Evolutionary conservation across 1,140 invertebrate species (phyloP), one percentile per base, ranked within the genome.

Genomic region (Cryptotermes secundus): DNA sequence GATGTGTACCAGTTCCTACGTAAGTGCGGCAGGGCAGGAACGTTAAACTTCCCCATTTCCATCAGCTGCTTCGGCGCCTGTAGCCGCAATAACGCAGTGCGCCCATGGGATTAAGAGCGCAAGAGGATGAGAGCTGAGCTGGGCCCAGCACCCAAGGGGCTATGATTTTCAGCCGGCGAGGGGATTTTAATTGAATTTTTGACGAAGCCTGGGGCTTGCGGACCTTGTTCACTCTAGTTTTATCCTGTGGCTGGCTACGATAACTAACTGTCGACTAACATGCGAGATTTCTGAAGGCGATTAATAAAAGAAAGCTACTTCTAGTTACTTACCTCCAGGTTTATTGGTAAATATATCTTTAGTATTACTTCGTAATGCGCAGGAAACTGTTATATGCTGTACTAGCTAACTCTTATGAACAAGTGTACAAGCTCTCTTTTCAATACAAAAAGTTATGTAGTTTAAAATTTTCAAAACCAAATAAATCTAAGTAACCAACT

Each of bases 181-280:
- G 81, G 81, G 31, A 59, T 82, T 82, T 82, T 82, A 82, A 82
- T 82, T 82, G 81, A 82, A 82, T 82, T 82, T 82, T 59, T 82
- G 81, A 82, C 81, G 81, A 82, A 59, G 35, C 81, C 38, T 34
- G 81, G 81, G 81, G 53, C 81, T 59, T 34, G 24, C 22, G 42
- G 42, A 31, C 59, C 59, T 72, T 31, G n/a, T 14, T 72, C 26
- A 31, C 59, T 72, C 26, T 14, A 72, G 59, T 26, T 72, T 26
- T 72, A 72, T 72, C 26, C 31, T 72, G 59, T 72, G 59, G 59
- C 4, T 72, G 26, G 59, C 9, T n/a, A 7, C 59, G 59, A 72
- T 72, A 72, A 72, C 53, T 59, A 59, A 59, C 26, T 72, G n/a
- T 72, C 59, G 59, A 31, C 59, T n/a, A 31, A 9, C 59, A 72